A percentile compares a stretch with the other conserved stretches of the same genome.
Evolutionary conservation across 2,797 vertebrate species (phyloP).

Genomic region (Onychomys arenicola): DNA sequence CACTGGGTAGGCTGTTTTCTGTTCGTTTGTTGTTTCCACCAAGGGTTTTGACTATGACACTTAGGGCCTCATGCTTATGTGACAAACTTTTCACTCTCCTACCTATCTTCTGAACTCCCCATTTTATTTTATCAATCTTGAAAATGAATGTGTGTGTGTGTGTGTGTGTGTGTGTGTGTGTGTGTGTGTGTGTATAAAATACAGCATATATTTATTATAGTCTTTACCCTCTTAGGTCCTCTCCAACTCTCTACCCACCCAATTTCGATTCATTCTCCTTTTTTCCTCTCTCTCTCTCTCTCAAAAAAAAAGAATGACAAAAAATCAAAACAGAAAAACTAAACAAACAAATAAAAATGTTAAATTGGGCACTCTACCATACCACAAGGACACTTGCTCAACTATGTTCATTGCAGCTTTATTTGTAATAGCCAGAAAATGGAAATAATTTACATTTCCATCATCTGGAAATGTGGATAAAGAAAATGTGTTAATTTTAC

Average conservation of each 20-base stretch:
- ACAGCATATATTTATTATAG: neutral
- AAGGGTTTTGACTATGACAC: neutral
- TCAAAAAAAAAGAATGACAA: neutral
- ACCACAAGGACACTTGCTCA: no score
- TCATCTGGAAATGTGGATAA: no score
- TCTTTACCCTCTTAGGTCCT: neutral
- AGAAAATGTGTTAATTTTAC: no score
- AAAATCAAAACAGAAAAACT: neutral
- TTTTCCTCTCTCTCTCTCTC: neutral
- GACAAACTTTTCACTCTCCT: no score
- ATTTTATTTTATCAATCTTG: constrained; percentile 1
- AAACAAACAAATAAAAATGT: neutral
- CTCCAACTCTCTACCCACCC: neutral
- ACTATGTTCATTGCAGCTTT: no score
- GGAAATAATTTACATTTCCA: no score
- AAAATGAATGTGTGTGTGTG: neutral
- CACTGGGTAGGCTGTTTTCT: neutral
- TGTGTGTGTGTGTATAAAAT: neutral
- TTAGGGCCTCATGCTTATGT: no score
- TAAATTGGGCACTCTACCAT: no score
- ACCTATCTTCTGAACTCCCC: neutral
- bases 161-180: neutral
- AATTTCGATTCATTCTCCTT: neutral
- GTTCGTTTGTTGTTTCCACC: no score
- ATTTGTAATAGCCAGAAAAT: no score